These are phyloP conservation scores for Apteryx mantelli DNA, from an alignment of 2,113 vertebrate genomes.

Conservation along the genomic window DNA sequence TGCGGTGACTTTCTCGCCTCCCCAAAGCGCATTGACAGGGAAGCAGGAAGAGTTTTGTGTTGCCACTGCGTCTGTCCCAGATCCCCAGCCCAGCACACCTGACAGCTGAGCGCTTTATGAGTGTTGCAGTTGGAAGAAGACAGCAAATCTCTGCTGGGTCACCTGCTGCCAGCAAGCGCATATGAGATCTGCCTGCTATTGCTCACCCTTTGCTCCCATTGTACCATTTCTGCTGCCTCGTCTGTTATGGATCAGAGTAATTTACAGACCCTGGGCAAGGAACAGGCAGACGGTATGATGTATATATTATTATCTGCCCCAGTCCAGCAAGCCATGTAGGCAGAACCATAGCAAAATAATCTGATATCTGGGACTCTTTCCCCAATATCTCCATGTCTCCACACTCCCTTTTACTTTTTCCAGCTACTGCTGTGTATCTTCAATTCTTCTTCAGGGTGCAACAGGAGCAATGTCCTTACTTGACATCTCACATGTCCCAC, in stretches of 20 bases:
- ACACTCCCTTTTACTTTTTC: not conserved
- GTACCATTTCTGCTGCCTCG: not conserved
- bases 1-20: not conserved
- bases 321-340: not conserved
- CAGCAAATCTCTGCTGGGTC: not conserved
- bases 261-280: not conserved
- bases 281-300: not conserved
- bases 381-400: not conserved
- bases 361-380: not conserved
- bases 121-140: not conserved
- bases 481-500: not conserved
- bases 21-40: rapidly evolving
- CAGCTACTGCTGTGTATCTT: not conserved
- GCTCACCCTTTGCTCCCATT: not conserved
- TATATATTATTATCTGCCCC: not conserved
- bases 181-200: not conserved
- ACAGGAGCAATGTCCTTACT: not conserved
- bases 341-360: not conserved
- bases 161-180: not conserved
- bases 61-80: not conserved
- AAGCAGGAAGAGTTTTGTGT: slow-evolving; percentile 1
- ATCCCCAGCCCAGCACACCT: not conserved
- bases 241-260: not conserved
- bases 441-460: not conserved
- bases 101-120: not conserved